phyloP scores from a whole-genome alignment of 2,888 invertebrate species.

The Lasioglossum pauxillum region DNA sequence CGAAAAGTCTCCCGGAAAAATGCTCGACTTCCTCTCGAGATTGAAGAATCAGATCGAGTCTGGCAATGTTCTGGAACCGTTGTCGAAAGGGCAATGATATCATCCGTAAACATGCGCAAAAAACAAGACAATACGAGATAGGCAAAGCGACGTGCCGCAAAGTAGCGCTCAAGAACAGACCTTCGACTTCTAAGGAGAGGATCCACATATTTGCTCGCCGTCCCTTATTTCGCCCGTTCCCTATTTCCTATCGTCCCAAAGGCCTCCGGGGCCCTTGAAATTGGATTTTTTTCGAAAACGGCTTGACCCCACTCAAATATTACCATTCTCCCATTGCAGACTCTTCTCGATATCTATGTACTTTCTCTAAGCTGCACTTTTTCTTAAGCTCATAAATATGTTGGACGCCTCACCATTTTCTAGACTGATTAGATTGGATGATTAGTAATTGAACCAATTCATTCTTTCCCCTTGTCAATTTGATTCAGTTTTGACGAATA shows the following conservation, averaged over 20 bases:
- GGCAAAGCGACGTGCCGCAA: constrained; percentile 45
- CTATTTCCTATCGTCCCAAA: constrained; percentile 15
- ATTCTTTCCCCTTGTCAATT: background rate
- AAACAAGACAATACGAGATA: constrained; percentile 41
- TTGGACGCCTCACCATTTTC: background rate
- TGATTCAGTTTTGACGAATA: background rate
- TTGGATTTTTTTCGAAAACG: constrained; percentile 55
- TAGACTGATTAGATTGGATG: background rate
- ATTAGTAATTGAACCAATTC: background rate
- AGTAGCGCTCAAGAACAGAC: constrained; percentile 42
- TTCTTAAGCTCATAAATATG: too few species aligned
- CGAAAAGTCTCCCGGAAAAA: constrained; percentile 6
- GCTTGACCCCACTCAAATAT: constrained; percentile 3
- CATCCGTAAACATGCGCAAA: constrained; percentile 50
- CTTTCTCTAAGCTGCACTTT: background rate
- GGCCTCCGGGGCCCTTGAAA: constrained; percentile 46
- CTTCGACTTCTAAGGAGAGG: constrained; percentile 16
- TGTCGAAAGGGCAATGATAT: constrained; percentile 52
- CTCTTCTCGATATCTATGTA: background rate
- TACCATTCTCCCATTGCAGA: background rate
- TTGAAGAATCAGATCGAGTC: constrained; percentile 30
- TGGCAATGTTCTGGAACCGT: constrained; percentile 18
- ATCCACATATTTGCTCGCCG: constrained; percentile 43
- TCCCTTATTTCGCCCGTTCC: constrained; percentile 17
- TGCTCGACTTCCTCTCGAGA: constrained; percentile 23